phyloP scores from a whole-genome alignment of 2,888 invertebrate genomes.

The Ophion costatus region DNA sequence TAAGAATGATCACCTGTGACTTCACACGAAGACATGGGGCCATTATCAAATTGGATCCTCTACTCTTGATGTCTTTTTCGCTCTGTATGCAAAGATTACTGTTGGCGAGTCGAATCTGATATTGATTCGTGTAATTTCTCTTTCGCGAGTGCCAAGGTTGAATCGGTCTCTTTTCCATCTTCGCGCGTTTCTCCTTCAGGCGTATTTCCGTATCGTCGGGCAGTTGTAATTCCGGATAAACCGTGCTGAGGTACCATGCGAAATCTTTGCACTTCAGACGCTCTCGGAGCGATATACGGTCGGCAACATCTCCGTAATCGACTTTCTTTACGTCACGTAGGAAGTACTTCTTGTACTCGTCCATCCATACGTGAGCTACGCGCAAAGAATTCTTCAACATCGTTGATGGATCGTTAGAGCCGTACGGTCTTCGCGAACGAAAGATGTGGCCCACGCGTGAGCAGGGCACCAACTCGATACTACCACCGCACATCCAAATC shows the following conservation, averaged over 20 bases:
- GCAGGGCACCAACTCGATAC: slow-evolving; percentile 95
- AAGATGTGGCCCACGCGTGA: slow-evolving; percentile 98
- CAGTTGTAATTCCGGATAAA: slow-evolving; percentile 92
- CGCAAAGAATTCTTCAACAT: slow-evolving; percentile 96
- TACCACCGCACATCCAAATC: slow-evolving; percentile 99
- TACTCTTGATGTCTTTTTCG: slow-evolving; percentile 90
- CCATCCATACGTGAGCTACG: slow-evolving; percentile 98
- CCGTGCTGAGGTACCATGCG: slow-evolving; percentile 93
- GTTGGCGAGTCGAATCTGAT: slow-evolving; percentile 89
- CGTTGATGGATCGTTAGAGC: slow-evolving; percentile 91
- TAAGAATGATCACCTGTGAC: slow-evolving; percentile 87
- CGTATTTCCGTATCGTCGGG: slow-evolving; percentile 86
- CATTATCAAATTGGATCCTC: slow-evolving; percentile 88
- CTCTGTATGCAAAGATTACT: slow-evolving; percentile 92
- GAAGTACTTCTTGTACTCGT: slow-evolving; percentile 95
- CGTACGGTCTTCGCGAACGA: slow-evolving; percentile 96
- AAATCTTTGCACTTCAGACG: slow-evolving; percentile 92
- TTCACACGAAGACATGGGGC: slow-evolving; percentile 89
- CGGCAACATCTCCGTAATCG: slow-evolving; percentile 92
- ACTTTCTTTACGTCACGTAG: slow-evolving; percentile 87
- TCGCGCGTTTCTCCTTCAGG: slow-evolving; percentile 86
- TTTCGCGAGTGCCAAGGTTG: slow-evolving; percentile 94
- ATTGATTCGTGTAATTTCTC: slow-evolving; percentile 89
- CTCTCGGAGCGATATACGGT: slow-evolving; percentile 89
- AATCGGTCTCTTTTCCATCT: slow-evolving; percentile 87